A percentile compares a stretch with the other conserved stretches of the same genome.
These are phyloP conservation scores for Drosophila yakuba DNA, from an alignment of 1,140 invertebrate genomes.

Conservation along the genomic window DNA sequence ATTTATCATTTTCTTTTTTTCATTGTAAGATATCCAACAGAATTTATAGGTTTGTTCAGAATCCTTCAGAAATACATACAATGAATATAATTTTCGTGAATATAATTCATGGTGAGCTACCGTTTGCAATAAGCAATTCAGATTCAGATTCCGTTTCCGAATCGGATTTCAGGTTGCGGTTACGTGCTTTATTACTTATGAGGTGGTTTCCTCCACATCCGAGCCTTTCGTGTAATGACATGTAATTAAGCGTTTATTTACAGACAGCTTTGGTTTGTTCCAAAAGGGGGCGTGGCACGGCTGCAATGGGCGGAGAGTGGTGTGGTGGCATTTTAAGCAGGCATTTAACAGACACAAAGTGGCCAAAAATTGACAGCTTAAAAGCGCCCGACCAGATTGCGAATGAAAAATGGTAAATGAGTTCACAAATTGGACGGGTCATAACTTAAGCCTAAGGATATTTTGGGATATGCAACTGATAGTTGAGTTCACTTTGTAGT, in stretches of 20 bases:
- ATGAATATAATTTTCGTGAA: background rate
- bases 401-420: conserved; percentile 20
- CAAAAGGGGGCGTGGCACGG: conserved; percentile 17
- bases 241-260: conserved; percentile 82
- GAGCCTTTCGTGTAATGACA: conserved; percentile 67
- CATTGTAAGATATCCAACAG: no score
- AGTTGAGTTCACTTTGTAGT: no score
- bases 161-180: conserved; percentile 55
- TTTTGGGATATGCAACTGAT: background rate
- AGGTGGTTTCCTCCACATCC: conserved; percentile 50
- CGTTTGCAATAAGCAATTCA: background rate
- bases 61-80: no score
- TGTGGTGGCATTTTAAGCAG: conserved; percentile 54
- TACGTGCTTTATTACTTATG: conserved; percentile 79
- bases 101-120: conserved; percentile 1
- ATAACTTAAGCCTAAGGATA: background rate
- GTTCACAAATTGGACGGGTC: conserved; percentile 3
- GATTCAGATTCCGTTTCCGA: conserved; percentile 18
- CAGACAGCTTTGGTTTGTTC: conserved; percentile 57
- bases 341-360: conserved; percentile 73
- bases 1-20: no score
- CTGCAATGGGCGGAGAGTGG: conserved; percentile 43
- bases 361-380: conserved; percentile 76
- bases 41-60: no score
- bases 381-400: conserved; percentile 47